These are phyloP conservation scores for Radopholus similis DNA, from an alignment of 1,140 invertebrate species.

Conservation along the genomic window DNA sequence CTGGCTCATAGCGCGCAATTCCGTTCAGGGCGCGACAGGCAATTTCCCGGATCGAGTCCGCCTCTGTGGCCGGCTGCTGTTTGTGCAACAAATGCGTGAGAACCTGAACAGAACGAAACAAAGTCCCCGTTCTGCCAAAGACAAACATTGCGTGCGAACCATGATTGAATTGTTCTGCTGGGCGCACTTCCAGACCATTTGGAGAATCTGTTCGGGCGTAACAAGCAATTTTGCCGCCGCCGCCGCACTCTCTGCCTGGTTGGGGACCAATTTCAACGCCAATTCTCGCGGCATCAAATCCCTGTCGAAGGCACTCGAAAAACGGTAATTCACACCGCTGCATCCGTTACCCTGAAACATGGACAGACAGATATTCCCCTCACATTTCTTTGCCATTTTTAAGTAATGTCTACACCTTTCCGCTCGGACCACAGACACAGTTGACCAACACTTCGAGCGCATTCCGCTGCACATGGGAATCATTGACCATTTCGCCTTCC, in stretches of 20 bases:
- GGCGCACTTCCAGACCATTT: conserved; percentile 34
- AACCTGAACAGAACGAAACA: conserved; percentile 19
- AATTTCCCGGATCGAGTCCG: conserved; percentile 83
- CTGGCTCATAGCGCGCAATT: conserved; percentile 80
- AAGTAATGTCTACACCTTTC: conserved; percentile 17
- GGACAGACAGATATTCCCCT: neutral
- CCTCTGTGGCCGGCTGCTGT: conserved; percentile 79
- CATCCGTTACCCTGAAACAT: neutral
- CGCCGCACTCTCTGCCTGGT: neutral
- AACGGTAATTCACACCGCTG: conserved; percentile 9
- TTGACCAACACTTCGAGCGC: conserved; percentile 36
- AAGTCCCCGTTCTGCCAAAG: neutral
- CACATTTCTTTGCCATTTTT: too few relatives aligned
- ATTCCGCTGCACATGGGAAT: conserved; percentile 32
- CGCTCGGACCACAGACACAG: conserved; percentile 41
- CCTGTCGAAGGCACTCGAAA: conserved; percentile 2
- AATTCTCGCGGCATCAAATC: conserved; percentile 9
- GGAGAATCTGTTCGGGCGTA: conserved; percentile 13
- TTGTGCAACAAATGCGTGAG: conserved; percentile 27
- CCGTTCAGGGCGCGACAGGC: conserved; percentile 76
- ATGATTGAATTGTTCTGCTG: conserved; percentile 46
- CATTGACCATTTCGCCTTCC: conserved; percentile 20
- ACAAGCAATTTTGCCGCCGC: too few relatives aligned
- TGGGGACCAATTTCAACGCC: neutral
- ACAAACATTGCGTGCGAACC: too few relatives aligned